Base-by-base conservation (phyloP, 1,140 invertebrate species). In the Pseudomyrmex sp. region DNA sequence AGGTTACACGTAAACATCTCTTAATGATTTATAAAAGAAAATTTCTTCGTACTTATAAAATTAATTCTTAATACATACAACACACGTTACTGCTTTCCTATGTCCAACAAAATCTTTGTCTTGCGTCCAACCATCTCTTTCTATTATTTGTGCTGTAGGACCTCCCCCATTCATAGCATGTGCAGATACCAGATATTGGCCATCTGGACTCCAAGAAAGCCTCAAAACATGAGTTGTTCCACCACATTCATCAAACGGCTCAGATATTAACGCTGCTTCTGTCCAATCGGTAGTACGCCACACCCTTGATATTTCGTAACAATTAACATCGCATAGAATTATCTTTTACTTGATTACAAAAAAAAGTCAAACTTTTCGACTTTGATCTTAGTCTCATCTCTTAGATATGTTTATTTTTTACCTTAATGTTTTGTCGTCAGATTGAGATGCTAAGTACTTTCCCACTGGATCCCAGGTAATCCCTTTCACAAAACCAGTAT, bases 381-480 rank as follows among this genome's bases (percentile, higher is more conserved):
- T 35, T 7, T 7, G 35, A 35, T 35, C 35, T 5, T 7, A 35
- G 5, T 35, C 35, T 35, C 35, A 35, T 35, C 1, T 35, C 1
- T 7, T 35, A 35, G 5, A 7, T 35, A 35, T 35, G 35, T 35
- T 35, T 35, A 35, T 35, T 35, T 35, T 35, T 35, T 35, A 35
- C 35, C 35, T 95, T 7, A 99, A 93, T 54, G 97, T 98, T 92
- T 98, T 98, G 93, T 99, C 99, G 95, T 99, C 99, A 2, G 98
- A 98, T 94, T 99, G 99, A 35, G 98, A 98, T 2, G 98, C 98
- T 52, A 99, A 94, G 93, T 99, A 99, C 94, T 99, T 99, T 0
- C 99, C 99, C 75, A 99, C 97, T 0, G 99, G 99, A 95, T 99
- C 99, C 98, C 99, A 99, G n/a, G 98, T 97, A 10, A 99, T 97